phyloP scores from a whole-genome alignment of 2,797 vertebrate genomes.

The Malacoraja senta region DNA sequence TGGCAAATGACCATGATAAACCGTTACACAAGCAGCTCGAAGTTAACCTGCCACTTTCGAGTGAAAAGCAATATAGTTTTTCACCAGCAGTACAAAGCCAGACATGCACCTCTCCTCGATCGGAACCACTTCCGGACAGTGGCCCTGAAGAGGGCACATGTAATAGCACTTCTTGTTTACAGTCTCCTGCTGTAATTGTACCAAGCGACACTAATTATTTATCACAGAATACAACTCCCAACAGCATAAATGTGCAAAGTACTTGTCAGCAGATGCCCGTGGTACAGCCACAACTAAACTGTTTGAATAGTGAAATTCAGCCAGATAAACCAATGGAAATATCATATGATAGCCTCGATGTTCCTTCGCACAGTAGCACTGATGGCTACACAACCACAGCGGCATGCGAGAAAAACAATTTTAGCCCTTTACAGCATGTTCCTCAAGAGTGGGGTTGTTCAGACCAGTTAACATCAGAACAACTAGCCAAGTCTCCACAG shows the following conservation, averaged over 20 bases:
- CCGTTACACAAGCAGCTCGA: conserved; percentile 55
- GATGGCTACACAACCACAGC: conserved; percentile 48
- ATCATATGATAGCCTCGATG: conserved; percentile 52
- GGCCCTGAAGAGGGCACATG: conserved; percentile 56
- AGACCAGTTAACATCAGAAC: conserved; percentile 14
- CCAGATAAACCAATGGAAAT: conserved; percentile 55
- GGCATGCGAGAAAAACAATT: conserved; percentile 19
- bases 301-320: conserved; percentile 48
- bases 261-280: conserved; percentile 48
- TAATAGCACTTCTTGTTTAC: conserved; percentile 45
- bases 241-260: conserved; percentile 51
- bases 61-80: conserved; percentile 54
- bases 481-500: background rate
- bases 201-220: conserved; percentile 53
- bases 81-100: conserved; percentile 46
- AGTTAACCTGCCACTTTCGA: conserved; percentile 45
- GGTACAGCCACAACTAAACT: conserved; percentile 44
- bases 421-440: conserved; percentile 15
- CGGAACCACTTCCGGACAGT: conserved; percentile 48
- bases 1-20: conserved; percentile 59
- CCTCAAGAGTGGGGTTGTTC: conserved; percentile 24
- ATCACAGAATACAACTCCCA: conserved; percentile 43
- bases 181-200: conserved; percentile 48
- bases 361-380: conserved; percentile 45
- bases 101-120: conserved; percentile 53